These are phyloP conservation scores for Origma solitaria DNA, from an alignment of 2,113 vertebrate species.

Conservation along the genomic window DNA sequence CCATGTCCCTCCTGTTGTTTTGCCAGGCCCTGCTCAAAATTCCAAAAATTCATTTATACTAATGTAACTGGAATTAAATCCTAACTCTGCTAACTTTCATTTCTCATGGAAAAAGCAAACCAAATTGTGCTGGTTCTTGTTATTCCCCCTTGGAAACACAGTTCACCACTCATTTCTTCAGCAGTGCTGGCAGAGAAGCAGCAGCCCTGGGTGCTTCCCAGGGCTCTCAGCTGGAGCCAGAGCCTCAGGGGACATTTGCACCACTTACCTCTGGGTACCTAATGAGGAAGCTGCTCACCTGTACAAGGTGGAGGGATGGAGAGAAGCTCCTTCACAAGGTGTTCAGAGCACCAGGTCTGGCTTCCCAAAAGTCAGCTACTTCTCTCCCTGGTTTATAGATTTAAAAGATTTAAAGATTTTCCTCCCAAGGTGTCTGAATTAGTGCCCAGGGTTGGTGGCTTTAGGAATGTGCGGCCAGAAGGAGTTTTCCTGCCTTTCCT, in stretches of 20 bases:
- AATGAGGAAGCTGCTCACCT: not conserved
- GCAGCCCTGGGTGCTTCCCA: not conserved
- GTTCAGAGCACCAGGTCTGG: not conserved
- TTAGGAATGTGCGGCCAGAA: not conserved
- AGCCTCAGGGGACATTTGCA: not conserved
- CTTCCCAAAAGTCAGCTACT: not conserved
- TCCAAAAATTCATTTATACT: not conserved
- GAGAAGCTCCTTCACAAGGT: not conserved
- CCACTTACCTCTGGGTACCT: not conserved
- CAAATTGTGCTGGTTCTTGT: not conserved
- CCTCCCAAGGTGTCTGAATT: not conserved
- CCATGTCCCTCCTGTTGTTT: not conserved
- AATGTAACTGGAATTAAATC: not conserved
- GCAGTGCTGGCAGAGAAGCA: not conserved
- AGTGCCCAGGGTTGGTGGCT: not conserved
- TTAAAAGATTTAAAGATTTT: not conserved
- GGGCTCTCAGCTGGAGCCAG: not conserved
- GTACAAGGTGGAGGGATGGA: not conserved
- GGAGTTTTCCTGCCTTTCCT: not conserved
- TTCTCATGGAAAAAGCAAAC: not conserved
- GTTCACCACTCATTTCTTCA: not conserved
- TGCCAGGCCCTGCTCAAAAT: not conserved
- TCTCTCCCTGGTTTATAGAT: not conserved
- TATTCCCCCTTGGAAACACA: not conserved
- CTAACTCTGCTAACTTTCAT: not conserved